Evolutionary conservation across 2,113 vertebrate species (phyloP), one percentile per base, ranked within the genome.

Genomic region (Xyliphius kryptos): DNA sequence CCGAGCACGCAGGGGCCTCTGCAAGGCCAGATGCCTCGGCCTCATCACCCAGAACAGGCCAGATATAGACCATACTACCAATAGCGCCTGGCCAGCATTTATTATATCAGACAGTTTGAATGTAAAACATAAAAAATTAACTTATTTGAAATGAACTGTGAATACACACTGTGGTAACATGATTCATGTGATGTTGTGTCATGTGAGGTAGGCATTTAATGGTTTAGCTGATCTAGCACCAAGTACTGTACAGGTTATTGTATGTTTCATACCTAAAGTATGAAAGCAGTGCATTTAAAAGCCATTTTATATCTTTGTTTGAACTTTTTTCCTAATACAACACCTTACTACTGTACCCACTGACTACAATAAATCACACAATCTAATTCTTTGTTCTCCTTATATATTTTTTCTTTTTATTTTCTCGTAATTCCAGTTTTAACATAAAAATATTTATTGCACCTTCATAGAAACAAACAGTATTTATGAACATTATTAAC

Each of bases 61-160:
- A 91, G 93, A 74, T 99, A 97, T 44, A 89, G 95, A 76, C 91
- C 92, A 2, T 97, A 99, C 78, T 99, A 99, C 79, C 96, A 97
- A 80, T 99, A 89, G 51, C 36, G 14, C 16, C 3, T 54, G 21
- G 40, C 15, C n/a, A n/a, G n/a, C n/a, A n/a, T n/a, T n/a, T n/a
- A n/a, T 17, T 53, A 22, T 47, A 41, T 56, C 15, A 43, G 40
- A 59, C 56, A 20, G 7, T 43, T 19, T 54, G 41, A 54, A 16
- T 14, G 20, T 38, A 38, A 15, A 67, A 26, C 10, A 13, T 9
- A 17, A 40, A 10, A 65, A 49, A 15, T 56, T 2, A 38, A 65
- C n/a, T 66, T 20, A 48, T 55, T 54, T 9, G n/a, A n/a, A n/a
- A n/a, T n/a, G n/a, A n/a, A n/a, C n/a, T n/a, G n/a, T n/a, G n/a